These are phyloP conservation scores for Dendrocincla fuliginosa DNA, from an alignment of 2,797 vertebrate genomes.

Conservation along the genomic window DNA sequence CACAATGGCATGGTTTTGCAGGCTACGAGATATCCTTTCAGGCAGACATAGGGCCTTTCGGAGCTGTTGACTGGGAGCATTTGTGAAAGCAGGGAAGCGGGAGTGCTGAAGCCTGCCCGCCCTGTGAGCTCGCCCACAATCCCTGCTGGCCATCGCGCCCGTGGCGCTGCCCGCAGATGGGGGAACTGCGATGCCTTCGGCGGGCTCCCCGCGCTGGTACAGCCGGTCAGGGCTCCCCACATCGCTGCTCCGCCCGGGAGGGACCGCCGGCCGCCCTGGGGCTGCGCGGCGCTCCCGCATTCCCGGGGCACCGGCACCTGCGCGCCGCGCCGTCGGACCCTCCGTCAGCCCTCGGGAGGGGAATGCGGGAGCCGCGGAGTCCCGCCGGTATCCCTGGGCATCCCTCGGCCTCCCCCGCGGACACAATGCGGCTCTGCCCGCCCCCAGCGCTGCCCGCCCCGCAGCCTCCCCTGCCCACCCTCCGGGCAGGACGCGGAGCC, in stretches of 20 bases:
- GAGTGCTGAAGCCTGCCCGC: background rate
- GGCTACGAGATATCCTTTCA: fast-evolving
- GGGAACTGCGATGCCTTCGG: fast-evolving
- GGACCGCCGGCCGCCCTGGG: background rate
- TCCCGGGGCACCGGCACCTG: background rate
- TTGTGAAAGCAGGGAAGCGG: background rate
- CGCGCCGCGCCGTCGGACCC: background rate
- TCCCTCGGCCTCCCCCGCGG: fast-evolving
- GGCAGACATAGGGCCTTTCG: fast-evolving
- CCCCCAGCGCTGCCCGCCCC: background rate
- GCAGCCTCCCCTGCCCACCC: background rate
- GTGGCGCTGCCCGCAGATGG: fast-evolving
- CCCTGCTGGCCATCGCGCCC: fast-evolving
- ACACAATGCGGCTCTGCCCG: background rate
- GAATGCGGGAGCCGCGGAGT: fast-evolving
- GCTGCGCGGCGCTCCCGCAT: background rate
- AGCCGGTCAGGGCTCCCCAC: background rate
- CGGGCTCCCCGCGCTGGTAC: fast-evolving
- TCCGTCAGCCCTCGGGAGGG: background rate
- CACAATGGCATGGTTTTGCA: fast-evolving
- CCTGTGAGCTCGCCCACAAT: fast-evolving
- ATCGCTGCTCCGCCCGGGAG: background rate
- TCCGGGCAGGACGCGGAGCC: background rate
- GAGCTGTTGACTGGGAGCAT: fast-evolving
- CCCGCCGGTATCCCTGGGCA: background rate